Percentiles rank a stretch among this genome's conserved stretches.
phyloP scores from a whole-genome alignment of 2,888 invertebrate genomes.

The Napeogenes inachia region DNA sequence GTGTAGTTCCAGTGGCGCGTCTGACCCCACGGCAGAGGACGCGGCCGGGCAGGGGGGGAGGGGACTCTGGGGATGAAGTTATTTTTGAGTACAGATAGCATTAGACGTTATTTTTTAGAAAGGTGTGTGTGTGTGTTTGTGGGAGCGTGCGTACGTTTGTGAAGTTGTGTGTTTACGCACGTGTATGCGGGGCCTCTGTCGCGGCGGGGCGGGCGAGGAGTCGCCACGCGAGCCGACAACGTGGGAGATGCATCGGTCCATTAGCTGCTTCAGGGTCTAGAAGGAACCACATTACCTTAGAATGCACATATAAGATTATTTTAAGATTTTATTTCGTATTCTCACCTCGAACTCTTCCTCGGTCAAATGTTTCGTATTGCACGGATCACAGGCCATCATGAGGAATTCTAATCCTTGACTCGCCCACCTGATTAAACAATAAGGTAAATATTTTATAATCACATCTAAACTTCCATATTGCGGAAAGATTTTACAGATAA shows the following conservation, averaged over 20 bases:
- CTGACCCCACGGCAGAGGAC: constrained; percentile 62
- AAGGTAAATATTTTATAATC: not conserved
- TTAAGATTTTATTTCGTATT: too few species aligned
- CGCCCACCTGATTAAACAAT: constrained; percentile 82
- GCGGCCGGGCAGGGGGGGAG: constrained; percentile 55
- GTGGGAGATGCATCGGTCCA: constrained; percentile 92
- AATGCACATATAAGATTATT: constrained; percentile 19
- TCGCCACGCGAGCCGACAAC: constrained; percentile 83
- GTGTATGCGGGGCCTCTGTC: constrained; percentile 43
- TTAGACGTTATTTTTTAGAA: not conserved
- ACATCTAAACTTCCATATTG: too few species aligned
- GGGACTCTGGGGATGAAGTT: constrained; percentile 42
- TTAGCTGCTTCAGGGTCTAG: constrained; percentile 82
- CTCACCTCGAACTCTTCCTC: constrained; percentile 85
- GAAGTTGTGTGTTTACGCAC: constrained; percentile 33
- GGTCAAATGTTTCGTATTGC: constrained; percentile 85
- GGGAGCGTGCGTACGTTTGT: not conserved
- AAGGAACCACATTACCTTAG: not conserved
- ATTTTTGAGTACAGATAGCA: not conserved
- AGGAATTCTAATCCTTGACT: constrained; percentile 92
- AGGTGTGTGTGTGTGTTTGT: not conserved
- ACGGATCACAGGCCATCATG: constrained; percentile 89
- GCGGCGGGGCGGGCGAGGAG: constrained; percentile 34
- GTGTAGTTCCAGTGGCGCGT: constrained; percentile 39
- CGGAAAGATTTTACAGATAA: too few species aligned